These are phyloP conservation scores for Drosophila atripex DNA, from an alignment of 2,888 invertebrate genomes.

Conservation along the genomic window DNA sequence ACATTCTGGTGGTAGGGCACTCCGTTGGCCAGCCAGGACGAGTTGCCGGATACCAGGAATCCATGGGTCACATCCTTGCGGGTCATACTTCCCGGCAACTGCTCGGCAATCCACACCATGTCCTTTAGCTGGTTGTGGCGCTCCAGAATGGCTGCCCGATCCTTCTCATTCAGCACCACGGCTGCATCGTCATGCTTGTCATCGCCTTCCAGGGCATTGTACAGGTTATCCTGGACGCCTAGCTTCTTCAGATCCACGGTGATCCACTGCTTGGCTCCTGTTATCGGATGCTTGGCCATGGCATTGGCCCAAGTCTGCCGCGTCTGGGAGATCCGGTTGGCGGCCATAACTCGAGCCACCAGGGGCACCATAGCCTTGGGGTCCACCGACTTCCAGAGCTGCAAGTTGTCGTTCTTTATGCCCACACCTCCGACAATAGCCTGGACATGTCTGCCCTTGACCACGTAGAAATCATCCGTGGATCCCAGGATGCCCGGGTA, in stretches of 20 bases:
- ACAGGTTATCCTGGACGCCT: conserved; percentile 69
- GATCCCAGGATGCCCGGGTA: conserved; percentile 93
- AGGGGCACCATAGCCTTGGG: conserved; percentile 86
- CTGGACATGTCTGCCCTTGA: conserved; percentile 86
- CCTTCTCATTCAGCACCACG: conserved; percentile 64
- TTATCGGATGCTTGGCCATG: conserved; percentile 90
- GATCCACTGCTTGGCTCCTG: conserved; percentile 95
- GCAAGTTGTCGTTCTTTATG: conserved; percentile 89
- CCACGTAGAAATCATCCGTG: conserved; percentile 92
- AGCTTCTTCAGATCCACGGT: conserved; percentile 88
- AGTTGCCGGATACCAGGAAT: conserved; percentile 83
- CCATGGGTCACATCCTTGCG: conserved; percentile 87
- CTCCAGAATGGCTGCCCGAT: conserved; percentile 69
- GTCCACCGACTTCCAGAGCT: conserved; percentile 88
- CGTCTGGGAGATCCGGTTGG: conserved; percentile 90
- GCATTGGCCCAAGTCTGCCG: conserved; percentile 90
- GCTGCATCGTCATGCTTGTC: conserved; percentile 76
- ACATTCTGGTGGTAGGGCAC: conserved; percentile 82
- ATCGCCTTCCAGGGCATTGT: conserved; percentile 65
- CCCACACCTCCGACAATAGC: conserved; percentile 91
- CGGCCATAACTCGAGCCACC: conserved; percentile 91
- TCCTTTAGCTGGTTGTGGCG: conserved; percentile 81
- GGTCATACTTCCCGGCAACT: conserved; percentile 88
- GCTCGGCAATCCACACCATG: conserved; percentile 90
- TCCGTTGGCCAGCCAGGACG: conserved; percentile 88